Percentiles rank a stretch among this genome's conserved stretches.
phyloP scores from a whole-genome alignment of 2,888 invertebrate genomes.

The Odontocolon sp. region DNA sequence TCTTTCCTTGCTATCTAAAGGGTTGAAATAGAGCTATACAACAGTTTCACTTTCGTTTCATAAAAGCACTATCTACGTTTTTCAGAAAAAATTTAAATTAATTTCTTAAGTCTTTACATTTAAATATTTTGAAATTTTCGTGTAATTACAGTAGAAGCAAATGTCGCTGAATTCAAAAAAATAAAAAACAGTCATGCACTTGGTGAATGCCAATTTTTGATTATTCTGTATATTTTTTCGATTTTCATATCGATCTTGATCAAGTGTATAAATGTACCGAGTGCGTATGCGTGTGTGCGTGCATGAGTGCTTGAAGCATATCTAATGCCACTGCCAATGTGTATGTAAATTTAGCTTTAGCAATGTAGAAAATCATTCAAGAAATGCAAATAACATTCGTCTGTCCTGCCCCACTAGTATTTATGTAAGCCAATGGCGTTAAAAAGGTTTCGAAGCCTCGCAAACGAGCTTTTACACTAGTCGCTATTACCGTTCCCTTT shows the following conservation, averaged over 20 bases:
- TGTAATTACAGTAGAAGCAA: too few species aligned
- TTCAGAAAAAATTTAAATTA: too few species aligned
- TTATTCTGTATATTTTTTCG: neutral
- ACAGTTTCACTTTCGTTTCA: too few species aligned
- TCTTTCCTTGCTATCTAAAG: neutral
- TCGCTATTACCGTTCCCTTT: slow-evolving; percentile 37
- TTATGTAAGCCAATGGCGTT: slow-evolving; percentile 52
- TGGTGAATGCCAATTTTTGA: neutral
- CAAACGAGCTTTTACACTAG: slow-evolving; percentile 25
- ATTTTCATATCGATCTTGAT: too few species aligned
- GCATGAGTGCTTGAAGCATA: slow-evolving; percentile 5
- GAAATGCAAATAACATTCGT: slow-evolving; percentile 34
- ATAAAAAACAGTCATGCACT: too few species aligned
- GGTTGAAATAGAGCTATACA: too few species aligned
- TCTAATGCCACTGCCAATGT: too few species aligned
- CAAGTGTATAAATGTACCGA: neutral
- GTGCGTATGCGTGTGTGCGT: slow-evolving; percentile 14
- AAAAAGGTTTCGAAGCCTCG: slow-evolving; percentile 38
- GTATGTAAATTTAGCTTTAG: neutral
- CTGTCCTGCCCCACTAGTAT: slow-evolving; percentile 19
- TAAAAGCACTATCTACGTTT: too few species aligned
- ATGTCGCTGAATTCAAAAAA: too few species aligned
- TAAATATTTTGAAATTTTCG: too few species aligned
- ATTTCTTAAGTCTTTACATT: too few species aligned
- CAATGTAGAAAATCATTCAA: slow-evolving; percentile 11